Base-by-base conservation (phyloP, 2,797 vertebrate species). In the Pachyuromys duprasi region DNA sequence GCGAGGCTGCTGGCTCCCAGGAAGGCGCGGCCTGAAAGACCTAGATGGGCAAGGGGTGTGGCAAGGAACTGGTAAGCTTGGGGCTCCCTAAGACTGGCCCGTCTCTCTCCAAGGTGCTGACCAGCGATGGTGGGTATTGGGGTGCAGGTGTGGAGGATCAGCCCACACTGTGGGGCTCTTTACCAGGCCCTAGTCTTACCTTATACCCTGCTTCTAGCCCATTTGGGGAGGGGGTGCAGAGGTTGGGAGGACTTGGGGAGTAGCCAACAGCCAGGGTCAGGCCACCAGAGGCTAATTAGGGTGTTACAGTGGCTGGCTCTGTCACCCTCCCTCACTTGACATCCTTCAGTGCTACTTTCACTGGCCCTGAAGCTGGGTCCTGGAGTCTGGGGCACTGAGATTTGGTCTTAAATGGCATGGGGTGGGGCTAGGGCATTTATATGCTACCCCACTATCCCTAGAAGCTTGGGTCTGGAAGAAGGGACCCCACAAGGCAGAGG, bases 81-180 rank as follows among this genome's bases (percentile, higher is more conserved):
- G 65, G 82, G 63, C 60, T 67, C 82, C 63, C 31, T n/a, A 8
- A 14, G 6, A 26, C 24, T 57, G 76, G 4, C 28, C 60, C 20
- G 0, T 83, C 89, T 93, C 94, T 97, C 96, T 98, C 97, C 95
- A 96, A 94, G 97, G 93, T 96, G 95, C 97, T 97, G 96, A 96
- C 91, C 45, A 4, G 42, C 36, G 9, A 49, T 28, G 60, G 17
- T 88, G 24, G 57, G 45, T 57, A 17, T 33, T 62, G 63, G 79
- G 86, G 42, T 53, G 8, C 45, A 22, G n/a, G 24, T 17, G 57
- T 12, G 1, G 1, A 63, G 5, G 53, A 26, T 69, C 53, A 70
- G 9, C n/a, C 84, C 20, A 28, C 45, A 9, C 81, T 65, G 24
- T 14, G 0, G 15, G 65, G 63, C 36, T 94, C 36, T 67, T 53